Conservation (phyloP, 2,797 vertebrate genomes). For the Champsocephalus gunnari region DNA sequence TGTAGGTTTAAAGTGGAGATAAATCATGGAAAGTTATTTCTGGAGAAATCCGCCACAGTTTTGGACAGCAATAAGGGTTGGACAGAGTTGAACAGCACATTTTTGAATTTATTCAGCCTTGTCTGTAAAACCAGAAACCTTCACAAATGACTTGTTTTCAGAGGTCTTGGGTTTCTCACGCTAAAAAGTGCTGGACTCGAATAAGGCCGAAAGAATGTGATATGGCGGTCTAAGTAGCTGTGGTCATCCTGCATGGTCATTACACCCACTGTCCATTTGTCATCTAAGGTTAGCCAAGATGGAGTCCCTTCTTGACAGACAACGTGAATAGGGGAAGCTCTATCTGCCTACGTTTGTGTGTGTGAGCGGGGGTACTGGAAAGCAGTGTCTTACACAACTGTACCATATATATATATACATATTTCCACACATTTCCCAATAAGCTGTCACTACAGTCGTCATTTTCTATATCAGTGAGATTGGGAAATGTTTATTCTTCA, state of each 20-base stretch:
- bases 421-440: conserved; percentile 18
- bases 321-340: conserved; percentile 42
- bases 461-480: not conserved
- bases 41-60: not conserved
- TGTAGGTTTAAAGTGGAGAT: not conserved
- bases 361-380: not conserved
- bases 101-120: conserved; percentile 19
- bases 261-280: conserved; percentile 71
- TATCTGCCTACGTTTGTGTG: not conserved
- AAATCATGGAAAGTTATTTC: not conserved
- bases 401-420: not conserved
- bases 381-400: conserved; percentile 14
- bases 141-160: conserved; percentile 40
- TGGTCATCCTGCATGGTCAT: conserved; percentile 71
- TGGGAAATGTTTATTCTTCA: not conserved
- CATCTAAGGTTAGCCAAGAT: conserved; percentile 61
- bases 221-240: conserved; percentile 44
- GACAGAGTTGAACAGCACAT: conserved; percentile 12
- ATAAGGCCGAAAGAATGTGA: conserved; percentile 51
- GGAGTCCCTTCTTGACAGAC: conserved; percentile 25
- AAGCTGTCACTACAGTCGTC: not conserved
- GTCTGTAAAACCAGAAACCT: conserved; percentile 44
- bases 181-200: conserved; percentile 41
- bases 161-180: conserved; percentile 54
- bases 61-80: not conserved